A percentile compares a stretch with the other conserved stretches of the same genome.
Evolutionary conservation across 2,888 invertebrate genomes (phyloP).

Genomic region (Xestia ashworthii): DNA sequence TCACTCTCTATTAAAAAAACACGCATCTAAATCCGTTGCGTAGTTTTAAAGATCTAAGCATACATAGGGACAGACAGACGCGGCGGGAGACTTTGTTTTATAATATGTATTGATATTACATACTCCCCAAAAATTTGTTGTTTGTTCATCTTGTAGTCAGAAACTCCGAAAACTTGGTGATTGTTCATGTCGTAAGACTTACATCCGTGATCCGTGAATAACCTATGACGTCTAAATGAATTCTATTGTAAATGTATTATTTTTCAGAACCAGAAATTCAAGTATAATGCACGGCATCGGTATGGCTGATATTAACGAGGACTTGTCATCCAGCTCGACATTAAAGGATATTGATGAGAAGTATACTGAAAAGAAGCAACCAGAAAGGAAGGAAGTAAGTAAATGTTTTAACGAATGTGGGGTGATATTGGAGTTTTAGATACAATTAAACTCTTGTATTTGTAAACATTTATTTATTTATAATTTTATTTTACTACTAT

Average conservation of each 20-base stretch:
- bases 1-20: no score
- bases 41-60: no score
- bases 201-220: neutral
- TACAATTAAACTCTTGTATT: conserved; percentile 5
- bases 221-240: neutral
- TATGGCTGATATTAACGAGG: conserved; percentile 8
- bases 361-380: neutral
- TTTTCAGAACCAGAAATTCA: conserved; percentile 86
- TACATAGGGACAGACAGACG: no score
- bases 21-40: no score
- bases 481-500: conserved; percentile 10
- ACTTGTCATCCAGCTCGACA: neutral
- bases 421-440: neutral
- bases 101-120: neutral
- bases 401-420: neutral
- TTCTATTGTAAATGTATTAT: conserved; percentile 23
- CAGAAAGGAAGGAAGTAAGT: conserved; percentile 20
- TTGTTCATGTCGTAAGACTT: neutral
- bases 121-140: neutral
- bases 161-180: neutral
- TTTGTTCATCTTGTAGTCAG: neutral
- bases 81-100: no score
- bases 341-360: neutral
- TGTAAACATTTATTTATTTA: conserved; percentile 6
- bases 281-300: conserved; percentile 70